Evolutionary conservation across 2,888 invertebrate species (phyloP), one percentile per base, ranked within the genome.

Genomic region (Odontothrips loti): DNA sequence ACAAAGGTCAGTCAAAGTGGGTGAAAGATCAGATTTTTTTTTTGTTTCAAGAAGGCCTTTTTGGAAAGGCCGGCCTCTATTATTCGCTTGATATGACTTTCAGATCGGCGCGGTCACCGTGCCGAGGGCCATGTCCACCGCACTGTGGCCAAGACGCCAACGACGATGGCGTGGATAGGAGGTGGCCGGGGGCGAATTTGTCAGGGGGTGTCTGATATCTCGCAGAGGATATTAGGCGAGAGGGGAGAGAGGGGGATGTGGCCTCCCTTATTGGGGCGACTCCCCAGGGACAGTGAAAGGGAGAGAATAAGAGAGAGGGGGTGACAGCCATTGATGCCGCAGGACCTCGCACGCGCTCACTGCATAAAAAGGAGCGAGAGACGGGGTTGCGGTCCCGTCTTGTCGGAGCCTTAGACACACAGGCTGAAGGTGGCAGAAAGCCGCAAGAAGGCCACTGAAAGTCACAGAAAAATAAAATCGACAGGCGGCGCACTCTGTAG

Each of bases 71-170:
- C n/a, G 58, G 58, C 17, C 58, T 20, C 20, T 27, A 75, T 75
- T 75, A 75, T 75, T 75, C 68, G 68, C 12, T 43, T 75, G 23
- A 75, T 75, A 75, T 75, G 68, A 75, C 68, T 75, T 75, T 75
- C 27, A 75, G 27, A 75, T 75, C 68, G 23, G 68, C 68, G 23
- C 15, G 15, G 58, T 17, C 68, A 11, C 34, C 34, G 6, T 43
- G 34, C 34, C 34, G 34, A 43, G 2, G 34, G 3, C 6, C 34
- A 43, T 43, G 34, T 43, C 34, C 34, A 43, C 34, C 34, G 34
- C 34, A 43, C 34, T 43, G 34, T 6, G 34, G 34, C 34, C 34
- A 43, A 2, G 34, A 43, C 34, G 34, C 34, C 34, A 43, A 43
- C 6, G 34, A 43, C 34, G 34, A 6, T 6, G 34, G 34, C 34